Evolutionary conservation across 2,797 vertebrate species (phyloP), one percentile per base, ranked within the genome.

Genomic region (Poeciliopsis presidionis): DNA sequence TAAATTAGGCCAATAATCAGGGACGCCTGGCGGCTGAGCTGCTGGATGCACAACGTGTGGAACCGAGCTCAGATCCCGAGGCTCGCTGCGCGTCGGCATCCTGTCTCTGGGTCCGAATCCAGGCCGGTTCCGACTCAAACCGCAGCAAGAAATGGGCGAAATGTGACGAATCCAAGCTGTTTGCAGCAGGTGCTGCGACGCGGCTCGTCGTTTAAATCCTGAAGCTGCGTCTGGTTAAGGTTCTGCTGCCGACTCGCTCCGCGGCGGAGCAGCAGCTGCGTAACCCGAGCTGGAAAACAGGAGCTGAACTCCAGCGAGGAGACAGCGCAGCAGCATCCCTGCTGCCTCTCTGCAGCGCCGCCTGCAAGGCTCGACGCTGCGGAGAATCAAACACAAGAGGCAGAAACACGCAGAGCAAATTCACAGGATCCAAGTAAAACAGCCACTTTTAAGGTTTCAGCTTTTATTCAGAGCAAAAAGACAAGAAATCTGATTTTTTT

Each of bases 1-100:
- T 91, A 92, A 92, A 92, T 92, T 73, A 89, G 93, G 92, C 91
- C 90, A 84, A 90, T 90, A 83, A 89, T 90, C 87, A 87, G 81
- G 83, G 88, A 86, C 84, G 91, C 89, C 90, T 89, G 88, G 87
- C 85, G 83, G 92, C 90, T 43, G 89, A 87, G 87, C 72, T 79
- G 82, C 77, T 86, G 83, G 84, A 86, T 83, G 88, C 90, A 92
- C 90, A 83, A 81, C 89, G 73, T 82, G 74, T 82, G 70, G 78
- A 33, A 76, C 79, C 70, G 85, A 59, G 85, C 72, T 77, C 77
- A 4, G 71, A 79, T 87, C 89, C 83, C 2, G 47, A 81, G 89
- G 88, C 82, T n/a, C 80, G 73, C 78, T 82, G 80, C 78, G 76
- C 83, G 28, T 70, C 63, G 76, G 81, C 87, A 65, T 89, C 81